A percentile compares a stretch with the other conserved stretches of the same genome.
phyloP scores from a whole-genome alignment of 2,113 vertebrate genomes.

The Grus americana region DNA sequence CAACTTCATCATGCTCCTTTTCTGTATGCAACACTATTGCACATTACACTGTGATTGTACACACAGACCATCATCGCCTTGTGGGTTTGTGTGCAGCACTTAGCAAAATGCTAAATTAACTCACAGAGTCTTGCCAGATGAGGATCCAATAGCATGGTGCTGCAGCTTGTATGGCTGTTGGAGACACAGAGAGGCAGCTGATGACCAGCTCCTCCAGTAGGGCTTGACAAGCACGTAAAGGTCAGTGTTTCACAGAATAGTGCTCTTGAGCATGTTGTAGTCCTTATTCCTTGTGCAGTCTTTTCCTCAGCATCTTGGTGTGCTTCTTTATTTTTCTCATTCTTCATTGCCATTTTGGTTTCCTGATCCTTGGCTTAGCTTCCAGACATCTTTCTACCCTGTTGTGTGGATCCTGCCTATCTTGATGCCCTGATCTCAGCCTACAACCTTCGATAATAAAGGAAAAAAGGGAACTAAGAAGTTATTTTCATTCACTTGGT shows the following conservation, averaged over 20 bases:
- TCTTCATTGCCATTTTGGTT: background rate
- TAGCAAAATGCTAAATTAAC: background rate
- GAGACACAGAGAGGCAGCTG: background rate
- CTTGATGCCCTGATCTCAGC: background rate
- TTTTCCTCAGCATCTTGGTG: background rate
- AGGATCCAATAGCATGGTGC: background rate
- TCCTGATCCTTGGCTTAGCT: background rate
- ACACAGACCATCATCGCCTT: fast-evolving
- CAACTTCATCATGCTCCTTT: background rate
- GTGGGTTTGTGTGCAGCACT: background rate
- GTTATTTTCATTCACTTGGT: background rate
- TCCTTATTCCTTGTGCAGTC: background rate
- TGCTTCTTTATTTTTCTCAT: background rate
- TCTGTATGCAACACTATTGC: background rate
- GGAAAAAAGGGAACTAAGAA: background rate
- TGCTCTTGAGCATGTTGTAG: background rate
- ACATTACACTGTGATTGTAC: background rate
- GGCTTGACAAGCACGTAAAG: background rate
- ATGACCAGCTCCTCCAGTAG: background rate
- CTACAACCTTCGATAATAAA: background rate
- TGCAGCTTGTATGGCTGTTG: background rate
- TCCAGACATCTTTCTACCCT: background rate
- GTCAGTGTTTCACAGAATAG: background rate
- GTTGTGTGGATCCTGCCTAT: background rate
- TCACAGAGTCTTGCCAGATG: background rate